phyloP scores from a whole-genome alignment of 2,888 invertebrate genomes.

The Drosophila affinis region DNA sequence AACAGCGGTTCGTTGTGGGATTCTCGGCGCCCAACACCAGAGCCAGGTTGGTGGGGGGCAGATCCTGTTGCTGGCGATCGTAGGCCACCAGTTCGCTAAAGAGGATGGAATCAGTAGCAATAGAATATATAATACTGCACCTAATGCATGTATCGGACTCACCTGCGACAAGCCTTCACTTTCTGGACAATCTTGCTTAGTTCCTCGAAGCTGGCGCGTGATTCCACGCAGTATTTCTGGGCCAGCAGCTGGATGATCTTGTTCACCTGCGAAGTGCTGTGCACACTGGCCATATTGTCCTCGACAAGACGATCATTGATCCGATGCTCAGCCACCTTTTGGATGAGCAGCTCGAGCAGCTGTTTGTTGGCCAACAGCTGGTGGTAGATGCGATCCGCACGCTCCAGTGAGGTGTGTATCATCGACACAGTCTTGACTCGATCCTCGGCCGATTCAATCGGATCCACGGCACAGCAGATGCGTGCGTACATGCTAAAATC shows the following conservation, averaged over 20 bases:
- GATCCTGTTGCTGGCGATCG: conserved; percentile 90
- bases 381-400: conserved; percentile 96
- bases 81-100: conserved; percentile 93
- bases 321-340: conserved; percentile 94
- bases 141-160: conserved; percentile 24
- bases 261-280: conserved; percentile 89
- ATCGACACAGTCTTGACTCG: conserved; percentile 96
- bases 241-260: conserved; percentile 96
- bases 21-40: conserved; percentile 65
- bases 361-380: conserved; percentile 96
- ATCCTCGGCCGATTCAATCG: conserved; percentile 98
- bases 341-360: conserved; percentile 92
- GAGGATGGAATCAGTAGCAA: too few species aligned
- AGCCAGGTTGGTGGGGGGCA: conserved; percentile 52
- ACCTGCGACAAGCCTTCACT: conserved; percentile 94
- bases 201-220: conserved; percentile 97
- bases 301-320: conserved; percentile 86
- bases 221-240: conserved; percentile 97
- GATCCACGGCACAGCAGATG: conserved; percentile 98
- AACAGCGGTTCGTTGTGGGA: conserved; percentile 87
- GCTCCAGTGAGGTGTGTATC: conserved; percentile 95
- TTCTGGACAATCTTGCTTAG: conserved; percentile 95
- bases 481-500: conserved; percentile 96
- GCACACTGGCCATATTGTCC: conserved; percentile 85
- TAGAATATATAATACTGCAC: too few species aligned